Conservation (phyloP, 2,888 invertebrate species). For the Hirtodrosophila trivittata region DNA sequence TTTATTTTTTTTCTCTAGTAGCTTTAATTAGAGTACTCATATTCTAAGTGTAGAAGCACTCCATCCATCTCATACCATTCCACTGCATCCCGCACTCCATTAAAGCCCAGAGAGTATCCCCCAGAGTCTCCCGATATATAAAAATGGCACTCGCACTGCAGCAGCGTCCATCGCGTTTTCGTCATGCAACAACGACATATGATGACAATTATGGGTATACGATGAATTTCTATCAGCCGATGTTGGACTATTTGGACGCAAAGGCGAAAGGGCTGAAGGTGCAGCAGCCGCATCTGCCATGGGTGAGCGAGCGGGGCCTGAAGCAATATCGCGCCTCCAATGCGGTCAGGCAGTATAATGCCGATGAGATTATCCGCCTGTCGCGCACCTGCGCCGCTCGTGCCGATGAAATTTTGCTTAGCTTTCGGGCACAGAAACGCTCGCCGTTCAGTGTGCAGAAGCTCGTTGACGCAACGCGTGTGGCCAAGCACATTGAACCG, state of each 20-base stretch:
- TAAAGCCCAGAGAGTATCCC: too few relatives aligned
- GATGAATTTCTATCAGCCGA: conserved; percentile 93
- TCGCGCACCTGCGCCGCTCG: conserved; percentile 88
- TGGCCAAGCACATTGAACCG: conserved; percentile 83
- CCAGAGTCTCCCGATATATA: too few relatives aligned
- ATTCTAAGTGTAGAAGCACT: conserved; percentile 35
- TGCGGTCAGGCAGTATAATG: conserved; percentile 87
- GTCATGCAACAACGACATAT: conserved; percentile 86
- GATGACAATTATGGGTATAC: conserved; percentile 93
- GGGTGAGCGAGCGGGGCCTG: conserved; percentile 89
- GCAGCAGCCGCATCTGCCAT: conserved; percentile 88
- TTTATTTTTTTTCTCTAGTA: conserved; percentile 35
- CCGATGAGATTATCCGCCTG: conserved; percentile 87
- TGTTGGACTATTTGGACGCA: conserved; percentile 92
- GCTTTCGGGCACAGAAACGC: conserved; percentile 83
- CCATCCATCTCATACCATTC: conserved; percentile 12
- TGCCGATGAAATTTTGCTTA: conserved; percentile 87
- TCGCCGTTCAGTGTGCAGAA: conserved; percentile 85
- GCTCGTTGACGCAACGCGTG: conserved; percentile 85
- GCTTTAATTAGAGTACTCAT: conserved; percentile 68
- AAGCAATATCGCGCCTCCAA: conserved; percentile 88
- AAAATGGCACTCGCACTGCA: conserved; percentile 83
- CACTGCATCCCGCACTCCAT: conserved; percentile 2
- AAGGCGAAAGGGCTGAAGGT: conserved; percentile 85
- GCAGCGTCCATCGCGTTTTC: conserved; percentile 79